Conservation (phyloP, 2,888 invertebrate species). For the Andrena hattorfiana region DNA sequence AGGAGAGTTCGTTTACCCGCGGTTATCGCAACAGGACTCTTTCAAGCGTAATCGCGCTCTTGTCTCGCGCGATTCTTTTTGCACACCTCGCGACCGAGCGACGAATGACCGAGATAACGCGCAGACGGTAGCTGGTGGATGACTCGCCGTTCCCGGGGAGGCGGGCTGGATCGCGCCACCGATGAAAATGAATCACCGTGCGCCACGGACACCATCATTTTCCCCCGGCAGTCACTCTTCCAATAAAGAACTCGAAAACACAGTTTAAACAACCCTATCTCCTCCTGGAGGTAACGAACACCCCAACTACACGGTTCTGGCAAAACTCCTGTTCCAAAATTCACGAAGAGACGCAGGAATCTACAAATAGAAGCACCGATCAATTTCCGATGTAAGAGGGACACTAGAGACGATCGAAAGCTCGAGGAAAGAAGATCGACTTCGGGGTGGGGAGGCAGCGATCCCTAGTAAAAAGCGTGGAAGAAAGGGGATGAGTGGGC, state of each 20-base stretch:
- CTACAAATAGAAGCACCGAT: too few species aligned
- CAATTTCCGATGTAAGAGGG: too few species aligned
- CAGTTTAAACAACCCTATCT: neutral
- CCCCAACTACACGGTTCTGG: neutral
- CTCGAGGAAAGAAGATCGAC: neutral
- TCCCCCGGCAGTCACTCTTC: neutral
- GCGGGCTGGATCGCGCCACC: neutral
- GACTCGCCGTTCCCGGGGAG: neutral
- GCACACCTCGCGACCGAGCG: constrained; percentile 50
- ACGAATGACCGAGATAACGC: constrained; percentile 56
- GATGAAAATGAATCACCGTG: constrained; percentile 3
- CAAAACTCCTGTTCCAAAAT: neutral
- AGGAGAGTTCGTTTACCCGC: constrained; percentile 75
- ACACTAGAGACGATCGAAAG: neutral
- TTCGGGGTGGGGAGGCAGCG: neutral
- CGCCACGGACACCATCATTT: neutral
- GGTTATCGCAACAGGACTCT: constrained; percentile 73
- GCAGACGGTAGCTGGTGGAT: constrained; percentile 29
- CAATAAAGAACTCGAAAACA: neutral
- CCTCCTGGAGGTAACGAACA: too few species aligned
- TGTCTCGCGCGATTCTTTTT: constrained; percentile 70
- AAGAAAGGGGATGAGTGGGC: constrained; percentile 20
- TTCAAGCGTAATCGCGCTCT: constrained; percentile 71
- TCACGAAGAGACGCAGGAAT: neutral
- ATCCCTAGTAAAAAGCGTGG: neutral